Conservation (phyloP, 2,113 vertebrate genomes). For the Bombycilla garrulus region DNA sequence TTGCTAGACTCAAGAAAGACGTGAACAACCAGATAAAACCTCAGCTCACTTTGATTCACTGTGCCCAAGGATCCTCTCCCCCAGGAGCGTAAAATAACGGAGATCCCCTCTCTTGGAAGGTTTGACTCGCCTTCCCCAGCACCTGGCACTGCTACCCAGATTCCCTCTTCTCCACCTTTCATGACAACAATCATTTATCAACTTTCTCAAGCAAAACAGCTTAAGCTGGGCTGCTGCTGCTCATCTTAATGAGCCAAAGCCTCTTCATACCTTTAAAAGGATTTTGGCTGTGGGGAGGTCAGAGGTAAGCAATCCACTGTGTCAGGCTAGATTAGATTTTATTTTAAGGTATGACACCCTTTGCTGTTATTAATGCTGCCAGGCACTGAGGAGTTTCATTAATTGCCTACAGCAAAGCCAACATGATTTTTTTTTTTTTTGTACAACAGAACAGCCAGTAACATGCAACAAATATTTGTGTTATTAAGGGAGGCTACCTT, state of each 20-base stretch:
- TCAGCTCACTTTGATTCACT: background rate
- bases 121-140: background rate
- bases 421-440: background rate
- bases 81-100: background rate
- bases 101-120: background rate
- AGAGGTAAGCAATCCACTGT: background rate
- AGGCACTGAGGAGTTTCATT: background rate
- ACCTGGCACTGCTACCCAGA: background rate
- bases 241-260: background rate
- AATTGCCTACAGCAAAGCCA: background rate
- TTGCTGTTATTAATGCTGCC: background rate
- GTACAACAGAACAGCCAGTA: background rate
- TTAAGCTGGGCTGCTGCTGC: slow-evolving; percentile 6
- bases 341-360: background rate
- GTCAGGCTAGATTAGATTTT: slow-evolving; percentile 8
- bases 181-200: background rate
- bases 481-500: background rate
- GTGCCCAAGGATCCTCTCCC: background rate
- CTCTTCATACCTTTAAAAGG: background rate
- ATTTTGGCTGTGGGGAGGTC: background rate
- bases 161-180: background rate
- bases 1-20: background rate
- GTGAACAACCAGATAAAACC: background rate
- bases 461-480: background rate
- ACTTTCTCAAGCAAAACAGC: slow-evolving; percentile 11